Evolutionary conservation across 2,113 vertebrate species (phyloP).

Genomic region (Dicrurus megarhynchus): DNA sequence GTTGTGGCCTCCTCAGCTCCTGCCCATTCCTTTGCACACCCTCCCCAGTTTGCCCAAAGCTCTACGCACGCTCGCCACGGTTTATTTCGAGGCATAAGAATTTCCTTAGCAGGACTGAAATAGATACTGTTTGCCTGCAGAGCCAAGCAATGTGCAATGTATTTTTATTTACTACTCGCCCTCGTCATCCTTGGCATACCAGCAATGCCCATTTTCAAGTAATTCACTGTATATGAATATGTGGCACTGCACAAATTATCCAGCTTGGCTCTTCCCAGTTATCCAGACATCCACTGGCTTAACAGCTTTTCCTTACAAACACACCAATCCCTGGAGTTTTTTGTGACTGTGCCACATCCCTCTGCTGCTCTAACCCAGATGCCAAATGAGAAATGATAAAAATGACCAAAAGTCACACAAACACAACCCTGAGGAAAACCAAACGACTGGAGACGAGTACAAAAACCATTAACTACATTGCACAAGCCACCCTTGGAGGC

Average conservation of each 20-base stretch:
- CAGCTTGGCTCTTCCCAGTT: not conserved
- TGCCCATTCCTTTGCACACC: not conserved
- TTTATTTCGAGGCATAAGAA: constrained; percentile 52
- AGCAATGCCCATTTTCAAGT: not conserved
- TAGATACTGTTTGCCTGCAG: constrained; percentile 28
- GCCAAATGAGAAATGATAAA: not conserved
- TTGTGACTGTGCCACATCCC: not conserved
- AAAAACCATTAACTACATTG: not conserved
- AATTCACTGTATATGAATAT: not conserved
- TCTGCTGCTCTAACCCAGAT: not conserved
- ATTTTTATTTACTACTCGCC: constrained; percentile 46
- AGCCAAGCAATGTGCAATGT: constrained; percentile 6
- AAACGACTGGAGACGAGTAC: not conserved
- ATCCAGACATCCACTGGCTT: not conserved
- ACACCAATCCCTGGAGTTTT: not conserved
- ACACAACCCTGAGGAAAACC: not conserved
- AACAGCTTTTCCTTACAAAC: not conserved
- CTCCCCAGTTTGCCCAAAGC: not conserved
- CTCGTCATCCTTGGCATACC: not conserved
- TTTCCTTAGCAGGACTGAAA: constrained; percentile 50
- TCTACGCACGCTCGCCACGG: not conserved
- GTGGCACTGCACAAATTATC: not conserved
- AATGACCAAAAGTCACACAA: not conserved
- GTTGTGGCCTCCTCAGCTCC: not conserved
- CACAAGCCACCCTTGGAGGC: not conserved